Percentiles rank a stretch among this genome's conserved stretches.
phyloP scores from a whole-genome alignment of 2,888 invertebrate species.

The Agrochola litura region DNA sequence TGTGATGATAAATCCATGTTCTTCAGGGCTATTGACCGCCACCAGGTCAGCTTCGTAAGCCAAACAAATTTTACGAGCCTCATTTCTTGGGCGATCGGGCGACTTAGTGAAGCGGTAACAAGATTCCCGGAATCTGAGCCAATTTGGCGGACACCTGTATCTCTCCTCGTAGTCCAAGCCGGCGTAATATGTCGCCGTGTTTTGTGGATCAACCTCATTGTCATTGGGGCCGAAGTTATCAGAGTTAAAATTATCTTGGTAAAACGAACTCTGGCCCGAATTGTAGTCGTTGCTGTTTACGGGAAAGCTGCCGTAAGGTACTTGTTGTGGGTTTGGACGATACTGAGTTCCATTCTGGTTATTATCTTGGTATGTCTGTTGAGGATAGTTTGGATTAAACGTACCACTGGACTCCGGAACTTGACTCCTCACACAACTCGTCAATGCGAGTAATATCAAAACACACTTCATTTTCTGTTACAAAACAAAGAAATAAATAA shows the following conservation, averaged over 20 bases:
- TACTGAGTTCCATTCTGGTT: slow-evolving; percentile 80
- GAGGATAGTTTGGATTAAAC: slow-evolving; percentile 82
- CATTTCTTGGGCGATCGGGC: slow-evolving; percentile 94
- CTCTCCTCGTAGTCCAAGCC: slow-evolving; percentile 86
- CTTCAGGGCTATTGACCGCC: slow-evolving; percentile 95
- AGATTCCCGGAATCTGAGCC: slow-evolving; percentile 95
- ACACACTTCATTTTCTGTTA: slow-evolving; percentile 80
- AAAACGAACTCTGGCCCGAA: slow-evolving; percentile 84
- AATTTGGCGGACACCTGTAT: slow-evolving; percentile 94
- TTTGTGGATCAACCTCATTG: slow-evolving; percentile 84
- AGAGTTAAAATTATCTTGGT: slow-evolving; percentile 81
- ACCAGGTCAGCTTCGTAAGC: slow-evolving; percentile 95
- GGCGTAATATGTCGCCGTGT: slow-evolving; percentile 83
- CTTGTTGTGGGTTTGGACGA: slow-evolving; percentile 81
- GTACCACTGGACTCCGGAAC: slow-evolving; percentile 76
- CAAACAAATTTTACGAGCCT: slow-evolving; percentile 96
- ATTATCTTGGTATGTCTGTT: slow-evolving; percentile 76
- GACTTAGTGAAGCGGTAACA: slow-evolving; percentile 98
- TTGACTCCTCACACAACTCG: slow-evolving; percentile 80
- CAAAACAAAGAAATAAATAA: slow-evolving; percentile 53
- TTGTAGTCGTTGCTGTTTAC: slow-evolving; percentile 82
- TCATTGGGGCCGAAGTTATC: slow-evolving; percentile 80
- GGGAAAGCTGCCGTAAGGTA: slow-evolving; percentile 86
- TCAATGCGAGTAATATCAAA: slow-evolving; percentile 77
- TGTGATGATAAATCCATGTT: slow-evolving; percentile 96